phyloP scores from a whole-genome alignment of 1,140 invertebrate genomes.

The Carposina sasakii region DNA sequence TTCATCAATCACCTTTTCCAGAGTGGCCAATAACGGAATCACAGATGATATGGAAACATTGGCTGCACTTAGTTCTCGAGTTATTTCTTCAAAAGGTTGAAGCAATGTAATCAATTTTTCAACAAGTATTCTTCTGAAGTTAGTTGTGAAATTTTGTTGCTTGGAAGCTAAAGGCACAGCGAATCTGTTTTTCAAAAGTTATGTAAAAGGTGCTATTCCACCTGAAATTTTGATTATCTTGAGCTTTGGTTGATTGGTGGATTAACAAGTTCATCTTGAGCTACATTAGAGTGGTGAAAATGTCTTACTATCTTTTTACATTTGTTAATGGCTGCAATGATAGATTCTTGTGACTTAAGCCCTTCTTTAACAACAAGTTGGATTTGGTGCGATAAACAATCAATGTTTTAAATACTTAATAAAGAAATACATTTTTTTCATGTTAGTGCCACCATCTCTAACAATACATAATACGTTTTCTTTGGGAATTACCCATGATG shows the following conservation, averaged over 20 bases:
- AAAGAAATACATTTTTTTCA: conserved; percentile 29
- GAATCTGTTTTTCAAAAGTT: background rate
- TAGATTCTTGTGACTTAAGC: conserved; percentile 23
- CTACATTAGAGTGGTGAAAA: conserved; percentile 20
- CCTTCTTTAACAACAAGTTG: conserved; percentile 21
- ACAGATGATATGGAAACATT: background rate
- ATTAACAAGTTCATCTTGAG: conserved; percentile 24
- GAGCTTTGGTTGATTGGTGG: background rate
- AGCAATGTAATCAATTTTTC: background rate
- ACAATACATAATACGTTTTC: conserved; percentile 31
- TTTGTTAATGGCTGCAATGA: conserved; percentile 22
- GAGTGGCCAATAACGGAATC: background rate
- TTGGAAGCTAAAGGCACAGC: background rate
- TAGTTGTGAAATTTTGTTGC: too few relatives aligned
- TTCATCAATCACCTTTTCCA: background rate
- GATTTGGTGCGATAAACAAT: conserved; percentile 20
- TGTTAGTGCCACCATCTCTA: conserved; percentile 30
- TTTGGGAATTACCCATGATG: conserved; percentile 29
- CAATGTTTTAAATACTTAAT: conserved; percentile 17
- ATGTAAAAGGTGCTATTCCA: background rate
- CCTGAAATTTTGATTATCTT: background rate
- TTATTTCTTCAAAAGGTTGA: background rate
- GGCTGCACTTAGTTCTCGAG: background rate
- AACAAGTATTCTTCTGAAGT: too few relatives aligned
- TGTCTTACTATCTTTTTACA: conserved; percentile 23